phyloP scores from a whole-genome alignment of 2,113 vertebrate species.

The Hyperopisus bebe region DNA sequence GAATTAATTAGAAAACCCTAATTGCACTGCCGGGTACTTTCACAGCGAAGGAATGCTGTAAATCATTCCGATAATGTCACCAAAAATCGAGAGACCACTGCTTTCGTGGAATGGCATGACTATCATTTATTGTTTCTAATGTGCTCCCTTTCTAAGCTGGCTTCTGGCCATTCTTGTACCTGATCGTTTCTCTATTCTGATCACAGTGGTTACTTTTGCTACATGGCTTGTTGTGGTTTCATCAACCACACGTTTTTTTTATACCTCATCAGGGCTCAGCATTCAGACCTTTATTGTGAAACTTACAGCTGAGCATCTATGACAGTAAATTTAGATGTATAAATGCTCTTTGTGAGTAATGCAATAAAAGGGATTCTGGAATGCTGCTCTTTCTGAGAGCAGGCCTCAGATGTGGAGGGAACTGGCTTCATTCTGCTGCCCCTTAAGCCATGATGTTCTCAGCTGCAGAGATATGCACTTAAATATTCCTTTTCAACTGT shows the following conservation, averaged over 20 bases:
- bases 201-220: not conserved
- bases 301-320: not conserved
- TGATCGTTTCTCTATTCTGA: not conserved
- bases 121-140: not conserved
- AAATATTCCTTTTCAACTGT: conserved; percentile 9
- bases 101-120: not conserved
- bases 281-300: not conserved
- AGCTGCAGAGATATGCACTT: not conserved
- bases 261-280: not conserved
- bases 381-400: not conserved
- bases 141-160: not conserved
- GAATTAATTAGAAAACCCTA: not conserved
- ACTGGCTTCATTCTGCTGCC: not conserved
- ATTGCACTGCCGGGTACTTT: not conserved
- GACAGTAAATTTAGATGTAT: not conserved
- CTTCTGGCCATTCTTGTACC: not conserved
- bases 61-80: not conserved
- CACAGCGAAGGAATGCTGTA: not conserved
- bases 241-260: not conserved
- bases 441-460: not conserved
- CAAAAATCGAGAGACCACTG: not conserved
- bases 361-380: not conserved
- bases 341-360: not conserved
- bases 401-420: not conserved
- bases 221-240: not conserved